These are phyloP conservation scores for Athripsodes cinereus DNA, from an alignment of 2,888 invertebrate genomes.

Conservation along the genomic window DNA sequence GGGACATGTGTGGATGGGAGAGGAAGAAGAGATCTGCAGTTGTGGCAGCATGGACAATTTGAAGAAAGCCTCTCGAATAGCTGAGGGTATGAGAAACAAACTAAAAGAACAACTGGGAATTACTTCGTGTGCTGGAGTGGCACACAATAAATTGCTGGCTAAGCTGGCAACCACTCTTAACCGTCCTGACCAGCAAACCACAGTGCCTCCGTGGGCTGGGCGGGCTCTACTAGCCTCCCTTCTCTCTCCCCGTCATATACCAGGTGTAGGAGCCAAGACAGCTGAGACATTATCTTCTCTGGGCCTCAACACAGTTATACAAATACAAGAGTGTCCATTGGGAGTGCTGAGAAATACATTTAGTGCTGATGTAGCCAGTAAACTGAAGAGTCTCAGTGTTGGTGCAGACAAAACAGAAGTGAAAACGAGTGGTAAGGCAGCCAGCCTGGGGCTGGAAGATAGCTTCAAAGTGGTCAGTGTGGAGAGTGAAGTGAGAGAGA, in stretches of 20 bases:
- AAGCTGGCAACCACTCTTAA: slow-evolving; percentile 68
- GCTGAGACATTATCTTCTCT: slow-evolving; percentile 48
- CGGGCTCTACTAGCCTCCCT: slow-evolving; percentile 60
- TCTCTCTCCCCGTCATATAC: slow-evolving; percentile 56
- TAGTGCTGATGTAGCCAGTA: slow-evolving; percentile 62
- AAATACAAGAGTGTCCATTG: slow-evolving; percentile 57
- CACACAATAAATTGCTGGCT: slow-evolving; percentile 77
- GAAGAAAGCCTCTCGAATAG: slow-evolving; percentile 65
- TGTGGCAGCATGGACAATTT: slow-evolving; percentile 71
- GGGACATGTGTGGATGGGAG: slow-evolving; percentile 4
- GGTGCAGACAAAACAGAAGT: slow-evolving; percentile 71
- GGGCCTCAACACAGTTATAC: slow-evolving; percentile 59
- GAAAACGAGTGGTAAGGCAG: slow-evolving; percentile 69
- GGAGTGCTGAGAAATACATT: slow-evolving; percentile 57
- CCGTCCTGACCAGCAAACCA: slow-evolving; percentile 80
- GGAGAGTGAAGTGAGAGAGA: slow-evolving; percentile 67
- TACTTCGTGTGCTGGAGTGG: slow-evolving; percentile 77
- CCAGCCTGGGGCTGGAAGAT: slow-evolving; percentile 75
- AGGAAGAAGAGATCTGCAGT: slow-evolving; percentile 46
- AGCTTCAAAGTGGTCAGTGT: slow-evolving; percentile 68
- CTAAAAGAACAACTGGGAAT: slow-evolving; percentile 63
- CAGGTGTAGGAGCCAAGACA: slow-evolving; percentile 71
- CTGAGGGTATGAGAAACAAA: slow-evolving; percentile 67
- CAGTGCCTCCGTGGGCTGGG: slow-evolving; percentile 64
- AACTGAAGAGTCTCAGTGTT: slow-evolving; percentile 62